phyloP scores from a whole-genome alignment of 2,797 vertebrate genomes.

The Uromys caudimaculatus region DNA sequence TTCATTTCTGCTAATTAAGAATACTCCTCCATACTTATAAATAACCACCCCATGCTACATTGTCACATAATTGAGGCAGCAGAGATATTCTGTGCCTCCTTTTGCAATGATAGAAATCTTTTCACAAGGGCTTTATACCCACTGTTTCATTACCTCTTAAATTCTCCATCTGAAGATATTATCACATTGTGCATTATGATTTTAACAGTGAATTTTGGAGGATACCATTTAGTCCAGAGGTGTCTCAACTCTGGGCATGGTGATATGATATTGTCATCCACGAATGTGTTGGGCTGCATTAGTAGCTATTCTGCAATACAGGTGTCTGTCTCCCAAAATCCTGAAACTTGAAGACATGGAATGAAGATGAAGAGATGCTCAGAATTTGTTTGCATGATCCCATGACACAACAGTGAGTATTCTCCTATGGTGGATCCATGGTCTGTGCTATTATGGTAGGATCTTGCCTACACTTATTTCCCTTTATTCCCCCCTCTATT shows the following conservation, averaged over 20 bases:
- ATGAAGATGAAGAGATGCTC: background rate
- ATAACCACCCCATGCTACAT: background rate
- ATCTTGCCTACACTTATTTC: background rate
- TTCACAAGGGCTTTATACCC: background rate
- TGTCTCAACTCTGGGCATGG: background rate
- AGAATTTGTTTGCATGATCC: background rate
- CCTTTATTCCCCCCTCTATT: background rate
- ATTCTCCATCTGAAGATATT: background rate
- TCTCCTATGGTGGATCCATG: background rate
- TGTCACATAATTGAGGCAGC: background rate
- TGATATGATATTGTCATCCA: background rate
- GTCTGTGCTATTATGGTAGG: background rate
- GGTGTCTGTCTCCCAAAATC: background rate
- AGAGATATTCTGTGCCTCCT: background rate
- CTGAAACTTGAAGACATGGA: background rate
- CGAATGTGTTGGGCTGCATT: background rate
- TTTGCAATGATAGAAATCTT: background rate
- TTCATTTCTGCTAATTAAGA: background rate
- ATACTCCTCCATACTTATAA: background rate
- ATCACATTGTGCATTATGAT: background rate
- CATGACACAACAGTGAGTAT: background rate
- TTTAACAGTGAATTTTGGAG: background rate
- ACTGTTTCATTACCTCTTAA: background rate
- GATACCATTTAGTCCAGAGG: background rate
- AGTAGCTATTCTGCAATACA: background rate